phyloP scores from a whole-genome alignment of 2,113 vertebrate genomes.

The Cebus imitator region DNA sequence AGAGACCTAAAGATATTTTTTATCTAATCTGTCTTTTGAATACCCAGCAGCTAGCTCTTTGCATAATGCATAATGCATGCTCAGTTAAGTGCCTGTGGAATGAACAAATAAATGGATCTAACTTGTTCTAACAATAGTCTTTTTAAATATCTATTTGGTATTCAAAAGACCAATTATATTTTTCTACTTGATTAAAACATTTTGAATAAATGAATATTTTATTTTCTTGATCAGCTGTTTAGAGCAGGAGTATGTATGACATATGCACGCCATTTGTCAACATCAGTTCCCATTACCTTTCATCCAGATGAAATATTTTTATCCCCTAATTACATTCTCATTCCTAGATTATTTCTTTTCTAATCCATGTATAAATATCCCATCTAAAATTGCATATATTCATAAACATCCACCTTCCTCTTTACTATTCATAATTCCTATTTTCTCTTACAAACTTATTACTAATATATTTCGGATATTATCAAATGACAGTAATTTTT shows the following conservation, averaged over 20 bases:
- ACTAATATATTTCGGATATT: neutral
- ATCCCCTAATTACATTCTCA: neutral
- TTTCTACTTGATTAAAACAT: neutral
- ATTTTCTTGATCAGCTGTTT: neutral
- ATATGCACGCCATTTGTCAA: neutral
- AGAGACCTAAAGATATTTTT: neutral
- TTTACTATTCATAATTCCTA: neutral
- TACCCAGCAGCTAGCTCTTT: neutral
- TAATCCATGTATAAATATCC: neutral
- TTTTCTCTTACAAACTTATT: constrained; percentile 27
- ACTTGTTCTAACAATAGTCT: neutral
- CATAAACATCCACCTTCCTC: neutral
- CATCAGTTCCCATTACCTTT: neutral
- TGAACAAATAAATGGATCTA: neutral
- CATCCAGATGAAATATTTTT: neutral
- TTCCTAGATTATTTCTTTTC: neutral
- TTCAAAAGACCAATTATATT: neutral
- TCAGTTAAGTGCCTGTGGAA: neutral
- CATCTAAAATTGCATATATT: neutral
- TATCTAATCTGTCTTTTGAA: neutral
- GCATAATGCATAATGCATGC: neutral
- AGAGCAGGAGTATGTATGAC: neutral
- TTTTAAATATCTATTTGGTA: neutral
- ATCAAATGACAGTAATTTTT: neutral
- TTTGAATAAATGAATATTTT: neutral